A percentile compares a stretch with the other conserved stretches of the same genome.
Conservation (phyloP, 2,888 invertebrate genomes). For the Agyllia agylla region DNA sequence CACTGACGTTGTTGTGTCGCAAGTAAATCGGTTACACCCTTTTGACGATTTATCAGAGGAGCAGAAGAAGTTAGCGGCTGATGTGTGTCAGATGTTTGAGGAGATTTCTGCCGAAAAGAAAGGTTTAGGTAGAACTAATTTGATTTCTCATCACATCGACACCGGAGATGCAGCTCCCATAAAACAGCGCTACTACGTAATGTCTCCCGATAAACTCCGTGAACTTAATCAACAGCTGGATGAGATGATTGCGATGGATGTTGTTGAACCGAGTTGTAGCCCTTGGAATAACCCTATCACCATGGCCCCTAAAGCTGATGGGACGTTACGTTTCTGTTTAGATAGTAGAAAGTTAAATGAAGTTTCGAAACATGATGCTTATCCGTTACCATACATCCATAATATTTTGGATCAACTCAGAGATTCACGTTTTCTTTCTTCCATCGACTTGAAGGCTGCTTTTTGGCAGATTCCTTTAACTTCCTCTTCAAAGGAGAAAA, state of each 20-base stretch:
- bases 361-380: conserved; percentile 36
- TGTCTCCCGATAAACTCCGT: background rate
- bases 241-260: conserved; percentile 18
- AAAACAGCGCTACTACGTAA: background rate
- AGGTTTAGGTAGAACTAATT: background rate
- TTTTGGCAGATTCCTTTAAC: conserved; percentile 34
- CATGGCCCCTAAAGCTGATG: conserved; percentile 20
- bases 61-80: background rate
- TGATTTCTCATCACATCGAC: background rate
- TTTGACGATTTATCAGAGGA: background rate
- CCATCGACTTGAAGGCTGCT: conserved; percentile 21
- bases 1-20: background rate
- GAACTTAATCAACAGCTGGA: background rate
- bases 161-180: background rate
- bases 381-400: conserved; percentile 33
- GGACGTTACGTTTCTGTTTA: conserved; percentile 22
- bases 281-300: conserved; percentile 30
- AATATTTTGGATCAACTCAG: conserved; percentile 2
- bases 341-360: conserved; percentile 38
- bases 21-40: background rate
- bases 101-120: background rate
- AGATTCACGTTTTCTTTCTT: background rate
- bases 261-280: conserved; percentile 18
- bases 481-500: conserved; percentile 20
- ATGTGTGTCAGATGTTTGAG: background rate